Evolutionary conservation across 1,140 invertebrate species (phyloP), one percentile per base, ranked within the genome.

Genomic region (Macrobrachium rosenbergii): DNA sequence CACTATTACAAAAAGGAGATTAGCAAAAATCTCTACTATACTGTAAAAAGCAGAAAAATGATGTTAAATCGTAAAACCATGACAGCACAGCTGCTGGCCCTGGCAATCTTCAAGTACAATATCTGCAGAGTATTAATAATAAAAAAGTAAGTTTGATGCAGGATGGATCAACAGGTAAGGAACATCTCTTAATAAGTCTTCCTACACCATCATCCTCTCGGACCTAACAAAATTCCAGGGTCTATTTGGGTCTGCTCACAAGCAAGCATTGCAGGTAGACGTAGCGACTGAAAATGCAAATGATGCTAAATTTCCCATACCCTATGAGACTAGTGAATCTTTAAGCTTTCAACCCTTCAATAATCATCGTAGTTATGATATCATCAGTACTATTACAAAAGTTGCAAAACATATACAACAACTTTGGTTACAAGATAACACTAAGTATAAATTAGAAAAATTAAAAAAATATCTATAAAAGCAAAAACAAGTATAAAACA

Each of bases 401-500:
- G 82, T 83, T 73, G 82, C 85, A 81, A 87, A 87, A 87, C 85
- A 82, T 81, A 83, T 73, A 87, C 85, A 87, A 87, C 85, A 87
- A 87, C 85, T 87, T 87, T 87, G 85, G 85, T 87, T 87, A 87
- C 78, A 80, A 87, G 85, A 87, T 87, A 87, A 87, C 85, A 87
- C 85, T 87, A 87, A 87, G 78, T 87, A 87, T 87, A 87, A 87
- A 87, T 87, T 87, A 87, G 85, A 87, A 87, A 87, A 87, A 87
- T 87, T 87, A 87, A 87, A 87, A 87, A 87, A 87, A 87, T 87
- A 87, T 87, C 85, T 87, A 87, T 87, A 80, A 87, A 87, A 87
- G 85, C 85, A 87, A 87, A 87, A 87, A 87, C 85, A 87, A 87
- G 78, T 87, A 82, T 87, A 87, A 87, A 87, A 87, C 78, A 87